Conservation (phyloP, 1,140 invertebrate species). For the Temnothorax curvispinosus region DNA sequence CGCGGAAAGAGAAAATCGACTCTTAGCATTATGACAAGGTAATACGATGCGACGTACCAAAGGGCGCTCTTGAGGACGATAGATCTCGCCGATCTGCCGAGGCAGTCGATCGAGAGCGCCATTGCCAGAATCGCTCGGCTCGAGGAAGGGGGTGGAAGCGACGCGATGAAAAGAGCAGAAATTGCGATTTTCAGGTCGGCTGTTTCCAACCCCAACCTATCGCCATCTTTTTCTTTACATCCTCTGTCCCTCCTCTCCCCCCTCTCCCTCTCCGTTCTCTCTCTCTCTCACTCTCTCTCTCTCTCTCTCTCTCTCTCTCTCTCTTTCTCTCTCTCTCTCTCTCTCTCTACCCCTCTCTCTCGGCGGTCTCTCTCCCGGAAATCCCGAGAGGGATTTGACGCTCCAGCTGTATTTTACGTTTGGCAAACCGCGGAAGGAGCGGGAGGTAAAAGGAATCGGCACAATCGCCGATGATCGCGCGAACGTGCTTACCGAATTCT, state of each 20-base stretch:
- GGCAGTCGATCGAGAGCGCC: conserved; percentile 38
- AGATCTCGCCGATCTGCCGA: conserved; percentile 49
- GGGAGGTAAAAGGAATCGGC: conserved; percentile 11
- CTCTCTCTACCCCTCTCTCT: not conserved
- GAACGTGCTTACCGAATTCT: conserved; percentile 12
- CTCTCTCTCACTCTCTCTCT: no score
- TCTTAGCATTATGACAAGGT: conserved; percentile 65
- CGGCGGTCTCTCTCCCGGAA: not conserved
- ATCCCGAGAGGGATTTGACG: conserved; percentile 23
- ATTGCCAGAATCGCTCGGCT: conserved; percentile 27
- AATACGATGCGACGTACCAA: conserved; percentile 61
- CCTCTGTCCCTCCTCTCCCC: not conserved
- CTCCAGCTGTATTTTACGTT: conserved; percentile 40
- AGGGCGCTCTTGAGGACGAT: conserved; percentile 49
- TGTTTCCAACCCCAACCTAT: conserved; percentile 30
- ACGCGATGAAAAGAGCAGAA: conserved; percentile 51
- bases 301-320: not conserved
- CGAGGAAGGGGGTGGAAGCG: not conserved
- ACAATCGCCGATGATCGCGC: conserved; percentile 21
- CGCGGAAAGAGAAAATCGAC: conserved; percentile 46
- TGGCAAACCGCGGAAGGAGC: conserved; percentile 26
- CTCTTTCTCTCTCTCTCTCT: not conserved
- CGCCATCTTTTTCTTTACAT: not conserved
- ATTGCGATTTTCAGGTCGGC: conserved; percentile 64
- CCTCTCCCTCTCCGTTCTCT: not conserved